Evolutionary conservation across 2,113 vertebrate species (phyloP).

Genomic region (Aegithalos caudatus): DNA sequence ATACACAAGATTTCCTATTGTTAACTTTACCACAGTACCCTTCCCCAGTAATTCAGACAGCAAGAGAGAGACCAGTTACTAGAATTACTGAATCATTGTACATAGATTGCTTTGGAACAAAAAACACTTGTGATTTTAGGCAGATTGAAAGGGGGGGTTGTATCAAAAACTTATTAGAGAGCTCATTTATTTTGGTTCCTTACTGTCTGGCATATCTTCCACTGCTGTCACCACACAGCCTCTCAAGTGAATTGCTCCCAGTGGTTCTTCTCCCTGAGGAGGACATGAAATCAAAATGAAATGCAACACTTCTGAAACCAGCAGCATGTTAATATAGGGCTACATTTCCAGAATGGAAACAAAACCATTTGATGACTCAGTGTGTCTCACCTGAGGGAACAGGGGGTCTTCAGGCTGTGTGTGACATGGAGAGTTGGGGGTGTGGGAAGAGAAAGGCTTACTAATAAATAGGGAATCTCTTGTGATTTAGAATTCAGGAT

Average conservation of each 20-base stretch:
- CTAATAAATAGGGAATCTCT: not conserved
- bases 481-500: not conserved
- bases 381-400: not conserved
- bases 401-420: not conserved
- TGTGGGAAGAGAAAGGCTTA: not conserved
- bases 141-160: not conserved
- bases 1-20: not conserved
- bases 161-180: not conserved
- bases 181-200: not conserved
- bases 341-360: not conserved
- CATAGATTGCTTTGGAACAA: not conserved
- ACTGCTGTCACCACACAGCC: constrained; percentile 91
- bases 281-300: not conserved
- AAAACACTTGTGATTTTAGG: not conserved
- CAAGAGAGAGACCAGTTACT: not conserved
- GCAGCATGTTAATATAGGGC: not conserved
- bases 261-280: constrained; percentile 78
- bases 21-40: not conserved
- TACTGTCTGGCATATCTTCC: constrained; percentile 87
- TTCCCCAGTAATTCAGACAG: not conserved
- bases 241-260: constrained; percentile 89
- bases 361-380: not conserved
- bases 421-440: not conserved
- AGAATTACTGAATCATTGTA: not conserved
- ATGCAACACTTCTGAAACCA: not conserved